Evolutionary conservation across 2,113 vertebrate genomes (phyloP), one percentile per base, ranked within the genome.

Genomic region (Suncus etruscus): DNA sequence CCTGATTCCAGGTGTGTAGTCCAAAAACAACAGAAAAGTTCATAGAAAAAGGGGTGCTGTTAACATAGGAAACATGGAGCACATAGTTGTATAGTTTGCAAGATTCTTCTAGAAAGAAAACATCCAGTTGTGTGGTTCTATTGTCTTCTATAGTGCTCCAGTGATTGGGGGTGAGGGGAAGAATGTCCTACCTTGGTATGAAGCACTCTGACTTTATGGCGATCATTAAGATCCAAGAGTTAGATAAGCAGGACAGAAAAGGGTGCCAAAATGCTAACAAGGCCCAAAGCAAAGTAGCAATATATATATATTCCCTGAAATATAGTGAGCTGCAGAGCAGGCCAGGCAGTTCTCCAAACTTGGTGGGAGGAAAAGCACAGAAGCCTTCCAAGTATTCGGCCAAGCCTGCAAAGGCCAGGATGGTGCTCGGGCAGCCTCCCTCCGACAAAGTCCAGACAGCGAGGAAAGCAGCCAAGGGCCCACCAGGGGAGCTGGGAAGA

Each of bases 101-200:
- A 72, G 83, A 83, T 90, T 85, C 85, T 94, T 83, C 83, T 66
- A 15, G 66, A 82, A 94, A 90, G 86, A 74, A 94, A 86, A 87
- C 31, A 11, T 83, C 76, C 73, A 39, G 27, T 14, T 87, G 58
- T 7, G 65, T 74, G 4, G 70, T 81, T 18, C 32, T 24, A 68
- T 73, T 54, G 50, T 86, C 45, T 86, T 94, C 73, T 72, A 79
- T 31, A 72, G 16, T 68, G 51, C 80, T 88, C 47, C 51, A 83
- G 86, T 91, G 72, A 95, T 78, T 70, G 58, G 54, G 54, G 54
- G 8, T 14, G 54, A 16, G 54, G 54, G 18, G 20, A 58, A 58
- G 91, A 92, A 45, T 25, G 2, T 25, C 11, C 73, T 58, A 82
- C 75, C 76, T 79, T 69, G 54, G 27, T 68, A 18, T 18, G 48